These are phyloP conservation scores for Tipula vernalis DNA, from an alignment of 2,888 invertebrate species.

Conservation along the genomic window DNA sequence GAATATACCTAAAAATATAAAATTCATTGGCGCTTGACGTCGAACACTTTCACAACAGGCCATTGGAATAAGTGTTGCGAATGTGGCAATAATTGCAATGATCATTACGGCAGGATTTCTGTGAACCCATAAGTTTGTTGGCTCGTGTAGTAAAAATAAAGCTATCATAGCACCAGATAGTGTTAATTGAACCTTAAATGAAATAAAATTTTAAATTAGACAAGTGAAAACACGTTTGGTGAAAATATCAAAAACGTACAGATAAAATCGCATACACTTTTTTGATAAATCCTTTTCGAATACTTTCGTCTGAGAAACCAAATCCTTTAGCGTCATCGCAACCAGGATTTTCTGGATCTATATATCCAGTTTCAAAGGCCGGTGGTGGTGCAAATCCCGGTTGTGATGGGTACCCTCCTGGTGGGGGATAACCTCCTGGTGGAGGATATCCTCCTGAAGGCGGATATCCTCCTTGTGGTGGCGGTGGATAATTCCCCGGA, in stretches of 20 bases:
- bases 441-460: slow-evolving; percentile 27
- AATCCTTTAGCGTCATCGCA: slow-evolving; percentile 30
- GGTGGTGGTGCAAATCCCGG: slow-evolving; percentile 20
- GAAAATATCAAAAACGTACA: slow-evolving; percentile 22
- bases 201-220: slow-evolving; percentile 8
- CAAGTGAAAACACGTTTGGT: no score
- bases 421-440: slow-evolving; percentile 16
- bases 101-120: slow-evolving; percentile 48
- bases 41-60: slow-evolving; percentile 78
- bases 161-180: slow-evolving; percentile 68
- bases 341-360: slow-evolving; percentile 34
- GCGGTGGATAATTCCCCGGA: slow-evolving; percentile 25
- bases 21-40: slow-evolving; percentile 74
- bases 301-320: slow-evolving; percentile 31
- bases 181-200: slow-evolving; percentile 57
- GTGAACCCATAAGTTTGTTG: slow-evolving; percentile 46
- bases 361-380: slow-evolving; percentile 28
- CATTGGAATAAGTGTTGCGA: slow-evolving; percentile 70
- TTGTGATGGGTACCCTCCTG: slow-evolving; percentile 17
- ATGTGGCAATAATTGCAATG: slow-evolving; percentile 50
- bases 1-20: slow-evolving; percentile 75
- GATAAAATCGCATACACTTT: slow-evolving; percentile 35
- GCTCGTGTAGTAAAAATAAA: slow-evolving; percentile 56
- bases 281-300: slow-evolving; percentile 33
- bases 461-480: slow-evolving; percentile 29